Evolutionary conservation across 1,140 invertebrate genomes (phyloP), one percentile per base, ranked within the genome.

Genomic region (Euura lappo): DNA sequence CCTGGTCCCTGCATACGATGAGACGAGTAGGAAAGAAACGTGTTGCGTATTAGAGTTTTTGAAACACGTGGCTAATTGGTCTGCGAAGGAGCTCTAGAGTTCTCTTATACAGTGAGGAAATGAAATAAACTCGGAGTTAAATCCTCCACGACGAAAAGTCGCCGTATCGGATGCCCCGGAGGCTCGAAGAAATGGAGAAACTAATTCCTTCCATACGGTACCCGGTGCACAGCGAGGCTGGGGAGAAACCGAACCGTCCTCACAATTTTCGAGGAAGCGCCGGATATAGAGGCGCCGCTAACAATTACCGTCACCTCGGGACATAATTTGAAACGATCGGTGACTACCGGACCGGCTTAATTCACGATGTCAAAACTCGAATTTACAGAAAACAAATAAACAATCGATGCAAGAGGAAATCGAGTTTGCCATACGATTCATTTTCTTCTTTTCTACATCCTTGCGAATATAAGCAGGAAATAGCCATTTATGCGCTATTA

Each of bases 281-380:
- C 86, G 86, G 87, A 88, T 88, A 87, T 86, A 87, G 84, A 85
- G 86, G 85, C 86, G 87, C 86, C 86, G 82, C 79, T 75, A 78
- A 71, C 80, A 88, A 87, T 88, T 88, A 87, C 74, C 81, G 84
- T 83, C 76, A 71, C 70, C 74, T n/a, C 73, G 79, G 79, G 82
- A 81, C 82, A 78, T 85, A 84, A 87, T 86, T 83, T 82, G 77
- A 85, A 81, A 75, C 75, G 84, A 85, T 79, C 69, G 76, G 76
- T 78, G 80, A 78, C 78, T 75, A 70, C 71, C 60, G 60, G 64
- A n/a, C 44, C n/a, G 44, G 28, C 66, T 13, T 7, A 44, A 68
- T 7, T 8, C 66, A 42, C 66, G 44, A 8, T 42, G 66, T 68
- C 44, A 42, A 0, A 42, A 28, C 44, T 11, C 28, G 66, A 68